phyloP scores from a whole-genome alignment of 2,888 invertebrate genomes.

The Callimorpha dominula region DNA sequence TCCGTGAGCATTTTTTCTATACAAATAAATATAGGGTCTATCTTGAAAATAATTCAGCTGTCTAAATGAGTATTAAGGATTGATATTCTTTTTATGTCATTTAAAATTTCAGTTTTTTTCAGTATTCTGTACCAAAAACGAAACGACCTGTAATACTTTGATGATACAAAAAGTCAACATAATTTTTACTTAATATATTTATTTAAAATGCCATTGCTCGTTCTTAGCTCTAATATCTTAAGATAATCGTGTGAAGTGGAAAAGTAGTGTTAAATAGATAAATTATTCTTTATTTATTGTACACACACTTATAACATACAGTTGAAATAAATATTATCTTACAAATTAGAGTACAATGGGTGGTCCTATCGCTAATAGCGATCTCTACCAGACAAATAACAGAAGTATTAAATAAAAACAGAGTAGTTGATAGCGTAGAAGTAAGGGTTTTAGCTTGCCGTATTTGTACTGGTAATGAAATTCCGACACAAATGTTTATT shows the following conservation, averaged over 20 bases:
- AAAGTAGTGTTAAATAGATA: background rate
- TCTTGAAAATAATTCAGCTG: conserved; percentile 44
- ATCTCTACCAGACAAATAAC: too few species aligned
- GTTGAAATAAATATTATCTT: too few species aligned
- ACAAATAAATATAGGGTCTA: conserved; percentile 49
- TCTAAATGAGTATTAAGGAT: conserved; percentile 36
- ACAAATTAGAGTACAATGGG: too few species aligned
- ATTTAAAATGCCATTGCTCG: background rate
- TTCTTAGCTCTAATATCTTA: background rate
- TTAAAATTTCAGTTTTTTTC: background rate
- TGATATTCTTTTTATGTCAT: conserved; percentile 29
- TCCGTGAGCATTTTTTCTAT: conserved; percentile 63
- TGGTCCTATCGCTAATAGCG: too few species aligned
- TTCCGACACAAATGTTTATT: background rate
- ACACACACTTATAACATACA: too few species aligned
- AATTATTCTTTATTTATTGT: background rate
- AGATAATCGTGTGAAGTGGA: background rate
- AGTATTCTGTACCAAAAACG: background rate
- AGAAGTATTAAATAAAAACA: too few species aligned
- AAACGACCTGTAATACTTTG: background rate
- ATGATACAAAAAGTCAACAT: background rate
- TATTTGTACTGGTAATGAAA: too few species aligned
- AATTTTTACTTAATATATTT: background rate
- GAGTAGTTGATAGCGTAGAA: too few species aligned
- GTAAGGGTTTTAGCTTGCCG: too few species aligned